Percentiles rank a stretch among this genome's conserved stretches.
phyloP scores from a whole-genome alignment of 2,888 invertebrate genomes.

The Graphium colonna region DNA sequence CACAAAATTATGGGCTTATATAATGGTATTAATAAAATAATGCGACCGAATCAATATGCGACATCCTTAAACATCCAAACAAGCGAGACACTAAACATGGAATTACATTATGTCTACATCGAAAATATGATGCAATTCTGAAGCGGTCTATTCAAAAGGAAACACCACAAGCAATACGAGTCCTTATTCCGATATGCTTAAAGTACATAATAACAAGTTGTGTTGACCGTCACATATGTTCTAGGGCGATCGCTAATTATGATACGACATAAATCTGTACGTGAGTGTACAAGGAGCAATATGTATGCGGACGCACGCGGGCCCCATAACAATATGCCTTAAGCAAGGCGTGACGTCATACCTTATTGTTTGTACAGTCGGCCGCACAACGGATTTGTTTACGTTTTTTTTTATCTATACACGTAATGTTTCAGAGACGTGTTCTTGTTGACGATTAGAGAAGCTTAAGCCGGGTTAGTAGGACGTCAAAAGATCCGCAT shows the following conservation, averaged over 20 bases:
- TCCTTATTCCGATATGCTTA: background rate
- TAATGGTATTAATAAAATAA: background rate
- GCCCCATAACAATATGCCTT: background rate
- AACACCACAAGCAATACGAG: background rate
- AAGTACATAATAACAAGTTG: background rate
- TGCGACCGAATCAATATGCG: background rate
- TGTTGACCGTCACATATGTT: background rate
- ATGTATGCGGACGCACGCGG: background rate
- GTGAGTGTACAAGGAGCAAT: slow-evolving; percentile 6
- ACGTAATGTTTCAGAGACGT: no score
- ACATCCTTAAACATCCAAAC: no score
- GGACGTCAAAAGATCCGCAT: no score
- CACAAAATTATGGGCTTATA: no score
- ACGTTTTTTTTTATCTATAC: background rate
- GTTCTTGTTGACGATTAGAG: no score
- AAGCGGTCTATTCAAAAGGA: slow-evolving; percentile 1
- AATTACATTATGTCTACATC: background rate
- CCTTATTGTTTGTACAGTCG: background rate
- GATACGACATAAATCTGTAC: slow-evolving; percentile 5
- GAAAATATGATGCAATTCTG: background rate
- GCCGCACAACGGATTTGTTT: background rate
- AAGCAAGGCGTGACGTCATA: slow-evolving; percentile 1
- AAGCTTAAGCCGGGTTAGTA: no score
- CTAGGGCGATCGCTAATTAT: background rate
- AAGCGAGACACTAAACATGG: no score